Evolutionary conservation across 2,888 invertebrate genomes (phyloP).

Genomic region (Lithosia quadra): DNA sequence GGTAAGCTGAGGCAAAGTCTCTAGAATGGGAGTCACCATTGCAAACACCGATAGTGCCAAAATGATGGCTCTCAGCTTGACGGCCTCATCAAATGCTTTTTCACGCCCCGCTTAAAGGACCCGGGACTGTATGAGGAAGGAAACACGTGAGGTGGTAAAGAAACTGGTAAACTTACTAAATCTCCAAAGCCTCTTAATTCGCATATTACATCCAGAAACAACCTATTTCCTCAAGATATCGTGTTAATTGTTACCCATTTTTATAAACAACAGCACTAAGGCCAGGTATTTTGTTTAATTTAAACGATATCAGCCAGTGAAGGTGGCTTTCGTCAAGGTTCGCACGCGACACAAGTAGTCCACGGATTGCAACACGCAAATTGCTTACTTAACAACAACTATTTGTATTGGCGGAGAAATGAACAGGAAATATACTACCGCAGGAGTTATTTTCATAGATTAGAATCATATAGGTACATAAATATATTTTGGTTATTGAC

Average conservation of each 20-base stretch:
- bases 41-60: too few relatives aligned
- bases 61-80: too few relatives aligned
- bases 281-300: slow-evolving; percentile 38
- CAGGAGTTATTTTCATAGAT: background rate
- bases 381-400: slow-evolving; percentile 11
- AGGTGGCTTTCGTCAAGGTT: slow-evolving; percentile 20
- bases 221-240: background rate
- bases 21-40: too few relatives aligned
- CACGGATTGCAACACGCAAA: slow-evolving; percentile 19
- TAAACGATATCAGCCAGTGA: slow-evolving; percentile 40
- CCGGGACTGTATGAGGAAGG: too few relatives aligned
- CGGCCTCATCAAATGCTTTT: too few relatives aligned
- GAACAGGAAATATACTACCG: background rate
- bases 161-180: too few relatives aligned
- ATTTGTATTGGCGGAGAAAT: slow-evolving; percentile 13
- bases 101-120: too few relatives aligned
- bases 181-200: background rate
- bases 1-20: too few relatives aligned
- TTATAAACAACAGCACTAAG: background rate
- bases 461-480: too few relatives aligned
- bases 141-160: too few relatives aligned
- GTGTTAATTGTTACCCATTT: background rate
- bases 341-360: slow-evolving; percentile 11
- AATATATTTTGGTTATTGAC: too few relatives aligned
- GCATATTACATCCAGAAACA: background rate